Evolutionary conservation across 37 sponge, comb jelly and placozoan genomes (phyloP).

Genomic region (Mnemiopsis leidyi): DNA sequence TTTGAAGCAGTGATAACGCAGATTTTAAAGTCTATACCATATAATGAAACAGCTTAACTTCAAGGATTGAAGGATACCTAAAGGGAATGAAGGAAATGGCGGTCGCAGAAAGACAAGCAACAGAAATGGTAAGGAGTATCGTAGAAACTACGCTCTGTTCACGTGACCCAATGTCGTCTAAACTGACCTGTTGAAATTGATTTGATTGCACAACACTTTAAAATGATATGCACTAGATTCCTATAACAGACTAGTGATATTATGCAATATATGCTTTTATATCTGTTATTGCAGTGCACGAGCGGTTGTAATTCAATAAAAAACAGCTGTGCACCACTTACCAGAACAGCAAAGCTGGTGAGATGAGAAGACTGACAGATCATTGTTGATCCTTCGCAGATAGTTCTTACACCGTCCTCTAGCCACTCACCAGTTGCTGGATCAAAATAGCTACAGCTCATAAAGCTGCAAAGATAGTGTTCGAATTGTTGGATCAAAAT

Average conservation of each 20-base stretch:
- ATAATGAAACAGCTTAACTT: too few relatives aligned
- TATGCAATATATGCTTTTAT: too few relatives aligned
- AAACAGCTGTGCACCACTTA: too few relatives aligned
- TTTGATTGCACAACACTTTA: too few relatives aligned
- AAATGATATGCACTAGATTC: too few relatives aligned
- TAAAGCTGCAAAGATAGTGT: too few relatives aligned
- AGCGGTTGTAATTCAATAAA: too few relatives aligned
- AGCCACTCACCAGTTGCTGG: slow-evolving; percentile 42
- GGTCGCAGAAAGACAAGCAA: not conserved
- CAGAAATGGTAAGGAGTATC: not conserved
- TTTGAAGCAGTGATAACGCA: too few relatives aligned
- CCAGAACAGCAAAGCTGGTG: slow-evolving; percentile 58
- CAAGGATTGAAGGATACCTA: slow-evolving; percentile 1
- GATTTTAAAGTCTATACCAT: too few relatives aligned
- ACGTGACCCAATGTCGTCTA: not conserved
- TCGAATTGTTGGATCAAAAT: not conserved
- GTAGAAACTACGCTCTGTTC: not conserved
- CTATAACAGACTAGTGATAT: too few relatives aligned
- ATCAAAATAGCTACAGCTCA: not conserved
- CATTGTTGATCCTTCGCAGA: not conserved
- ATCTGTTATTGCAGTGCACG: too few relatives aligned
- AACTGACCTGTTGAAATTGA: not conserved
- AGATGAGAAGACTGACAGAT: slow-evolving; percentile 51
- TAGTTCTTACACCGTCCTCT: not conserved
- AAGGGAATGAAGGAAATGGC: not conserved